Evolutionary conservation across 2,888 invertebrate genomes (phyloP), one percentile per base, ranked within the genome.

Genomic region (Masnerella sp.): DNA sequence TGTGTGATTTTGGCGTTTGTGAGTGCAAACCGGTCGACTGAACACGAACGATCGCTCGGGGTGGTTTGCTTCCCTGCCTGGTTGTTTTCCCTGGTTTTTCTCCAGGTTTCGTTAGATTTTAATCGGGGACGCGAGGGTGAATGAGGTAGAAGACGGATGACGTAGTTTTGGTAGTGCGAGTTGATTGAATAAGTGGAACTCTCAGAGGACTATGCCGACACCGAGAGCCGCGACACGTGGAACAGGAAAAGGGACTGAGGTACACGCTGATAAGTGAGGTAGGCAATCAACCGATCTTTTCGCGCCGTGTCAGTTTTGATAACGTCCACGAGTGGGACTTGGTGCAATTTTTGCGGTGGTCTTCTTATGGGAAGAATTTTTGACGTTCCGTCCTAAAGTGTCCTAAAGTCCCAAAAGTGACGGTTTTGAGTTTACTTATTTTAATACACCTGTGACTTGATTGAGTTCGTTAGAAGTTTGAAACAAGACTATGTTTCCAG

Each of bases 191-290:
- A 68, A 73, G 75, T 64, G 72, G 61, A 61, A 68, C 61, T 62
- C 62, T 68, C 51, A 38, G 67, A 67, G 74, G 74, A 74, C 70
- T 67, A 64, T 54, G 69, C 56, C 58, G 67, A 69, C 69, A 72
- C 70, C 76, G 68, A 71, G 65, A 70, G 72, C 68, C 75, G 72
- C 56, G 76, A 61, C 67, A 54, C 72, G 77, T 77, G 77, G 76
- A 77, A 74, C 74, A 54, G 69, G 68, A 68, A 64, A 58, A 65
- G 67, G 64, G 68, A 74, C 58, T 43, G 68, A 52, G 61, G 61
- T 62, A 58, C 49, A 49, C 7, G 61, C 72, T 67, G 54, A 58
- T 65, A 49, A 59, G 47, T 64, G 69, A 69, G 74, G 69, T 74
- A 74, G 74, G 74, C 69, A 54, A 65, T 25, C 40, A 74, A 54